These are phyloP conservation scores for Hemiscyllium ocellatum DNA, from an alignment of 2,113 vertebrate genomes.

Conservation along the genomic window DNA sequence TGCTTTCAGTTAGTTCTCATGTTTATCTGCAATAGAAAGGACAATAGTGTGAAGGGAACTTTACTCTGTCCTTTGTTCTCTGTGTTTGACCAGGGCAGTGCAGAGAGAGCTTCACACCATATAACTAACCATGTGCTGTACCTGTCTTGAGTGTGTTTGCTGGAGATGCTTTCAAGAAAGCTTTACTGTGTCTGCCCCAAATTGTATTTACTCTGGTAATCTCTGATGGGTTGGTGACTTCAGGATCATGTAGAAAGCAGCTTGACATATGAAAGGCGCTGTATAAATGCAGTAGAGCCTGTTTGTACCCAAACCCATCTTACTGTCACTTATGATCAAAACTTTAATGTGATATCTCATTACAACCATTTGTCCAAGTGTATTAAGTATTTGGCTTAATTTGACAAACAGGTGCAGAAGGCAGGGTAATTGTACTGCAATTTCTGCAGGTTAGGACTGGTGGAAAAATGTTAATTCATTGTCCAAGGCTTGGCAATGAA, in stretches of 20 bases:
- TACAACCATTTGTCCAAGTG: background rate
- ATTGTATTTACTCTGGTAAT: too few relatives aligned
- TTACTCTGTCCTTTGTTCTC: background rate
- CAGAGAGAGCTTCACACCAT: too few relatives aligned
- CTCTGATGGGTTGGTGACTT: too few relatives aligned
- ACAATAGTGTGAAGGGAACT: background rate
- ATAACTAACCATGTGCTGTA: background rate
- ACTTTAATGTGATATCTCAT: background rate
- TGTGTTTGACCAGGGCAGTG: too few relatives aligned
- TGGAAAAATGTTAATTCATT: background rate
- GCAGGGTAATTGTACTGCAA: background rate
- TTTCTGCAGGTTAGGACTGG: conserved; percentile 1
- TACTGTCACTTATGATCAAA: background rate
- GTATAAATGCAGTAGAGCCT: background rate
- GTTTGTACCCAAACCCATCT: background rate
- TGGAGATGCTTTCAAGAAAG: too few relatives aligned
- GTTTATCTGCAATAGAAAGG: background rate
- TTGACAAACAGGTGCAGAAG: background rate
- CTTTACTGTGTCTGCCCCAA: too few relatives aligned
- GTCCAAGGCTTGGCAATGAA: background rate
- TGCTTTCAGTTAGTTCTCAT: background rate
- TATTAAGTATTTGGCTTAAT: background rate
- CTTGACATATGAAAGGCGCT: background rate
- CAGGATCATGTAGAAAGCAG: background rate
- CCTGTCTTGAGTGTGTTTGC: background rate